Conservation (phyloP, 2,797 vertebrate species). For the Hypotaenidia okinawae region DNA sequence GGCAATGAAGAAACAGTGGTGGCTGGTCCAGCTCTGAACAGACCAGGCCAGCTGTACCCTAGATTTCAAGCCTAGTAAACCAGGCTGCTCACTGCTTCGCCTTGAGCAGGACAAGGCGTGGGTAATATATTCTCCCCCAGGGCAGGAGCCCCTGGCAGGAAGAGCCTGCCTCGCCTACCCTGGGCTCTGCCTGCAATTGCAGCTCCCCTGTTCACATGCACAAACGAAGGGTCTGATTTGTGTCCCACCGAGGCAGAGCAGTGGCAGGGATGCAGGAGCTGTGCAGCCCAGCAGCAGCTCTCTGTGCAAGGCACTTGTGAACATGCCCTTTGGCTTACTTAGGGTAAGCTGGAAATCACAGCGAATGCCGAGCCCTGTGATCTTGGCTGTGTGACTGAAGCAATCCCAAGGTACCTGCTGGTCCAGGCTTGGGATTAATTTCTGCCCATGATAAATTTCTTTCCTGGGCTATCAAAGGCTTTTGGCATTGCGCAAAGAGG, state of each 20-base stretch:
- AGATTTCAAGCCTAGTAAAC: not conserved
- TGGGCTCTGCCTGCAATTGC: not conserved
- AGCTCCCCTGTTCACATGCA: not conserved
- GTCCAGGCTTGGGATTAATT: not conserved
- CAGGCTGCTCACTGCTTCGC: not conserved
- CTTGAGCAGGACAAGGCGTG: accelerated
- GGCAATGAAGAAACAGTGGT: not conserved
- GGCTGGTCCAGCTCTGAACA: not conserved
- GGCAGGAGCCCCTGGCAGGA: not conserved
- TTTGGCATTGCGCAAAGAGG: not conserved
- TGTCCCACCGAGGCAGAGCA: not conserved
- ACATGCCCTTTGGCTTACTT: not conserved
- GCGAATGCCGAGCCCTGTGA: not conserved
- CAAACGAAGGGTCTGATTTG: accelerated
- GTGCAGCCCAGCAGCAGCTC: not conserved
- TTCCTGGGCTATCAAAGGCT: not conserved
- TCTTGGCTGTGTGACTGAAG: not conserved
- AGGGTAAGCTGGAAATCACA: not conserved
- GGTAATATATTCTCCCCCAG: too few relatives aligned
- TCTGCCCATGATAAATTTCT: not conserved
- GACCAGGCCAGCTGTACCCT: not conserved
- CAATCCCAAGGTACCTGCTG: not conserved
- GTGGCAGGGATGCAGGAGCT: accelerated
- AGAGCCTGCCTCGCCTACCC: not conserved
- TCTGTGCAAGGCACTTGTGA: accelerated